phyloP scores from a whole-genome alignment of 2,888 invertebrate genomes.

The Oxytorus armatus region DNA sequence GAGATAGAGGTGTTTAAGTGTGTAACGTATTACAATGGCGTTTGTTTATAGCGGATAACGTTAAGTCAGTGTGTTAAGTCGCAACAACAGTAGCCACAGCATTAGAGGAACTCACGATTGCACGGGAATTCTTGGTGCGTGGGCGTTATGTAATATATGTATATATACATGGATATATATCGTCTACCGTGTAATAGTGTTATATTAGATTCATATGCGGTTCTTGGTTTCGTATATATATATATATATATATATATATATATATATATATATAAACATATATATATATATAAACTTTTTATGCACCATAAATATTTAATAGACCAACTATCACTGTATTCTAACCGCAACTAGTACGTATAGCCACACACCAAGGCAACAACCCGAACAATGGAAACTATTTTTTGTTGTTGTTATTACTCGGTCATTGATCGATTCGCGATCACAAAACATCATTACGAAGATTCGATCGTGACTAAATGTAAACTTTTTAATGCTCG shows the following conservation, averaged over 20 bases:
- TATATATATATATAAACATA: no score
- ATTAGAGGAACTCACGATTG: slow-evolving; percentile 48
- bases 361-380: neutral
- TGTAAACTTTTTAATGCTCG: no score
- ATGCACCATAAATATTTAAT: slow-evolving; percentile 62
- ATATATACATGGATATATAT: neutral
- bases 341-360: slow-evolving; percentile 7
- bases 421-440: neutral
- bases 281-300: slow-evolving; percentile 15
- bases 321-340: slow-evolving; percentile 34
- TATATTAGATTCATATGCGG: slow-evolving; percentile 9
- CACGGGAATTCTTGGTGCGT: slow-evolving; percentile 43
- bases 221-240: neutral
- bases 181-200: slow-evolving; percentile 5
- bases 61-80: slow-evolving; percentile 62
- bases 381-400: neutral
- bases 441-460: neutral
- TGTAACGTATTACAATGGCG: slow-evolving; percentile 63
- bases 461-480: neutral
- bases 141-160: slow-evolving; percentile 17
- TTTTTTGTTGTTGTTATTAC: no score
- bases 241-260: neutral
- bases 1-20: slow-evolving; percentile 6
- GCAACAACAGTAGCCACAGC: slow-evolving; percentile 60
- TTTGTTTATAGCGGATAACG: slow-evolving; percentile 68